Base-by-base conservation (phyloP, 2,797 vertebrate species). In the Muscicapa striata region DNA sequence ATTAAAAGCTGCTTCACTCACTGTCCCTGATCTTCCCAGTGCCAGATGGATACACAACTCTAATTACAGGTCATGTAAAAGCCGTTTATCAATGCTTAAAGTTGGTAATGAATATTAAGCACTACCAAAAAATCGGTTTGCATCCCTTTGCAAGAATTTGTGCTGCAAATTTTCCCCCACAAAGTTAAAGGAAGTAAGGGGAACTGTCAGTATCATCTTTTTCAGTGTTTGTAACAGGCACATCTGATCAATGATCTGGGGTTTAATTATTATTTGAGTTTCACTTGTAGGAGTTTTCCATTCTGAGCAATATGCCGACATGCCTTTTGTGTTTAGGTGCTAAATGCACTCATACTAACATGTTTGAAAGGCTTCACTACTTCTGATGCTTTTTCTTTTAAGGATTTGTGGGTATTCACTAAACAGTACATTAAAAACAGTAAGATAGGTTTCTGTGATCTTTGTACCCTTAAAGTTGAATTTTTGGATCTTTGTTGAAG, bases 311-410 rank as follows among this genome's bases (percentile, higher is more conserved):
- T 81, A 41, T 52, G 46, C 51, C 73, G 52, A 11, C 10, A 3
- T 72, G 68, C 17, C 36, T 95, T 88, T 89, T 89, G 9, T 88
- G 40, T 81, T 54, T 57, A 27, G 54, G 61, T 46, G 62, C 62
- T 90, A 57, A 83, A 73, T 38, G 46, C 38, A 34, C 26, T 66
- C 58, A 13, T 63, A 24, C 20, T 59, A 20, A 21, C 15, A 15
- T 11, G 26, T 73, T 84, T 58, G 34, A 68, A 77, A 81, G 41
- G 13, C 26, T 78, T 73, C 43, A 49, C 27, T 80, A 19, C 40
- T 87, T 67, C 41, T 91, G 82, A 30, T 81, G 84, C 70, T 72
- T 73, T 94, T 88, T 94, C 30, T 81, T 88, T 13, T 46, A 62
- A 66, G 73, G 61, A 64, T 90, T 91, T 80, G 6, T 78, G 83